Evolutionary conservation across 1,140 invertebrate species (phyloP).

Genomic region (Drosophila bocqueti): DNA sequence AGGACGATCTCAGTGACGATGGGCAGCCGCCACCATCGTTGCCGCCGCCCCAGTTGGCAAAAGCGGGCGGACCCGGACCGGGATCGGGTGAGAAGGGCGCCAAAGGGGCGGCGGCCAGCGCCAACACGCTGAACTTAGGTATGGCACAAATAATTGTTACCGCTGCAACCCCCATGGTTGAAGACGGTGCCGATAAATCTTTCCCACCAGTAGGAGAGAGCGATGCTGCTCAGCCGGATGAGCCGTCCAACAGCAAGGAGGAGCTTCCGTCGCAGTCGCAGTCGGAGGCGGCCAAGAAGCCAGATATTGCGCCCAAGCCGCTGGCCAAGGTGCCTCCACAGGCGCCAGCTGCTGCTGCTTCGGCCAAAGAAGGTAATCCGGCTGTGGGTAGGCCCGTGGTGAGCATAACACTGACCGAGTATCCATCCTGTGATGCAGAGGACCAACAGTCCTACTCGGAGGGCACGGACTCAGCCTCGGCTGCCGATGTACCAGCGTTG

Average conservation of each 20-base stretch:
- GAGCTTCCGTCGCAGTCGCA: conserved; percentile 22
- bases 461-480: conserved; percentile 62
- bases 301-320: conserved; percentile 79
- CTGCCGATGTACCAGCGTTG: conserved; percentile 58
- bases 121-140: conserved; percentile 86
- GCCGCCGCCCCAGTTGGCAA: conserved; percentile 70
- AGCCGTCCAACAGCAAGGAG: conserved; percentile 36
- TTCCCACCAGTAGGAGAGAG: conserved; percentile 84
- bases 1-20: conserved; percentile 83
- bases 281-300: conserved; percentile 57
- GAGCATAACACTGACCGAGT: conserved; percentile 67
- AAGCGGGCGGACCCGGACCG: conserved; percentile 34
- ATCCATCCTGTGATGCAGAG: conserved; percentile 69
- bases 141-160: conserved; percentile 95
- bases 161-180: conserved; percentile 94
- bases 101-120: conserved; percentile 73
- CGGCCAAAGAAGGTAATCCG: conserved; percentile 65
- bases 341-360: conserved; percentile 29
- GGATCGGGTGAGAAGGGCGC: conserved; percentile 54
- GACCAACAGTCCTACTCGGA: conserved; percentile 69
- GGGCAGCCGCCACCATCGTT: conserved; percentile 78
- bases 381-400: conserved; percentile 45
- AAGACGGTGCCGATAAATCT: conserved; percentile 87
- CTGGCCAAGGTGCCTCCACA: conserved; percentile 52
- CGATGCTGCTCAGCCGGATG: conserved; percentile 42